Evolutionary conservation across 2,888 invertebrate species (phyloP), one percentile per base, ranked within the genome.

Genomic region (Chrysomela aeneicollis): DNA sequence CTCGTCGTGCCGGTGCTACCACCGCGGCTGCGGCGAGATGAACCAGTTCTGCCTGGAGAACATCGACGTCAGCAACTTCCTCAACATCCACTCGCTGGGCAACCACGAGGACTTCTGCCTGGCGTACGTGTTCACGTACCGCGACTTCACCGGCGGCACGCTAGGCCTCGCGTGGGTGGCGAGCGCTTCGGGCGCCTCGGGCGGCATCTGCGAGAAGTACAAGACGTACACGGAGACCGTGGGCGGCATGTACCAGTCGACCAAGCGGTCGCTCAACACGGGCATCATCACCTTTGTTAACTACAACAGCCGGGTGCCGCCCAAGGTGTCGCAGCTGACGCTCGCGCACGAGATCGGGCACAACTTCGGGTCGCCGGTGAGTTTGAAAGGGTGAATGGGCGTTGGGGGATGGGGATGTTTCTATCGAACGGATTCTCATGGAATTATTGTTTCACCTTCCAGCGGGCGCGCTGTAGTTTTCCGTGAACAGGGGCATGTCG

Each of bases 111-210:
- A 95, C 83, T 99, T 98, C 85, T 99, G 99, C 81, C 88, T 99
- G 69, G 98, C 99, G n/a, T 99, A 98, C 82, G 96, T 99, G 68
- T 98, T 99, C 84, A 99, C 99, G 0, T 95, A 95, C 82, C 89
- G 97, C 77, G 98, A 99, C 83, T 99, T 99, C 82, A 96, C 96
- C 18, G 97, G 97, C 8, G 99, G 99, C 66, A 99, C 99, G 17
- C 86, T 99, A 47, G 99, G 99, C 19, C 85, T 99, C 52, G 99
- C 99, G 3, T 99, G 99, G 99, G 99, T 99, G 21, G 99, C 98
- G 26, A 95, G 97, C 69, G 96, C 97, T 0, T 94, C 94, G 64
- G 98, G 96, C 64, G 97, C 98, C 1, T 97, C 97, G 4, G 99
- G 99, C 57, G 99, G 99, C 58, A 97, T 99, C 75, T 99, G 99